Evolutionary conservation across 1,140 invertebrate genomes (phyloP).

Genomic region (Apolygus lucorum): DNA sequence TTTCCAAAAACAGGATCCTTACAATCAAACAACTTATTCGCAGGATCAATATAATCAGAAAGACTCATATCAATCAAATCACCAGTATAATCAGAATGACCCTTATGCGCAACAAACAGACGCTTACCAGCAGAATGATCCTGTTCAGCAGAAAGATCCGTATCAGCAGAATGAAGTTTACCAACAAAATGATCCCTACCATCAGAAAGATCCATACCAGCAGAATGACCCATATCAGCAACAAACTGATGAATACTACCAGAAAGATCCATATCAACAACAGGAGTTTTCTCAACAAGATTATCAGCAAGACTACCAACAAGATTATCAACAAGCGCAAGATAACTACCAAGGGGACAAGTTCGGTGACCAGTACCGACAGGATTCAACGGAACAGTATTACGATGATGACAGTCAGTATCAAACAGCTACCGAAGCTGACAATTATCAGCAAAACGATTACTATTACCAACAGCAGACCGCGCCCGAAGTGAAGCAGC

Average conservation of each 20-base stretch:
- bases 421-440: neutral
- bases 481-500: neutral
- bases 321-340: too few species aligned
- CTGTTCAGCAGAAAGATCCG: neutral
- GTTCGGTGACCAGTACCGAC: neutral
- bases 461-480: neutral
- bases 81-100: neutral
- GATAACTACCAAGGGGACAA: neutral
- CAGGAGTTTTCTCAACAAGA: neutral
- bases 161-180: neutral
- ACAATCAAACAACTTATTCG: constrained; percentile 35
- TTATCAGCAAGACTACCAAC: neutral
- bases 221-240: neutral
- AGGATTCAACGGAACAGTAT: neutral
- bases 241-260: neutral
- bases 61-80: constrained; percentile 9
- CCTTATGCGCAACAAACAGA: neutral
- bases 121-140: neutral
- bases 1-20: neutral
- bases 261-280: neutral
- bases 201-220: neutral
- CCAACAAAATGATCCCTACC: neutral
- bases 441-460: neutral
- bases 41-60: constrained; percentile 34
- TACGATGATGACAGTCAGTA: neutral